Percentiles rank a stretch among this genome's conserved stretches.
These are phyloP conservation scores for Rhinoderma darwinii DNA, from an alignment of 2,113 vertebrate genomes.

Conservation along the genomic window DNA sequence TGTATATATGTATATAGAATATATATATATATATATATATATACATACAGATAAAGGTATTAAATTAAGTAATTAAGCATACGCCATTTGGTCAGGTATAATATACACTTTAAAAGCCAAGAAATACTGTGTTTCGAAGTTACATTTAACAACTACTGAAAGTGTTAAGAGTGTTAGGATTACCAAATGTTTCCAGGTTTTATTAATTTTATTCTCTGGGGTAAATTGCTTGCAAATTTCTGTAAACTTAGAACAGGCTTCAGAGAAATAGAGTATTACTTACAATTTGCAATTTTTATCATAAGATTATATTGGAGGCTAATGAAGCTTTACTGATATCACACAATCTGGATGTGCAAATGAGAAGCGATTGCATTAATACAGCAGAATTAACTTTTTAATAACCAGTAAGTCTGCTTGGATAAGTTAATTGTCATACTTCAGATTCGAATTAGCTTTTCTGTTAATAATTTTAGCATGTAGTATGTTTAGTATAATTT, in stretches of 20 bases:
- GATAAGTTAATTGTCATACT: not conserved
- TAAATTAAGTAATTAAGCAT: not conserved
- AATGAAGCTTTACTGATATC: conserved; percentile 34
- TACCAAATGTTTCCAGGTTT: not conserved
- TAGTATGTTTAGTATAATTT: too few relatives aligned
- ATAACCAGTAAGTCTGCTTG: not conserved
- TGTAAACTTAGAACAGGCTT: conserved; percentile 7
- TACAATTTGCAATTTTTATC: conserved; percentile 2
- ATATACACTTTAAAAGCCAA: not conserved
- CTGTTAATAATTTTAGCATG: not conserved
- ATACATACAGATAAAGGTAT: not conserved
- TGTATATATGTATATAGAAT: too few relatives aligned
- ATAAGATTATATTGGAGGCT: conserved; percentile 20
- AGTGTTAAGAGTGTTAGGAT: not conserved
- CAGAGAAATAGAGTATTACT: not conserved
- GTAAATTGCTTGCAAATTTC: not conserved
- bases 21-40: too few relatives aligned
- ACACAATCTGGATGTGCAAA: conserved; percentile 16
- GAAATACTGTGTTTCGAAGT: not conserved
- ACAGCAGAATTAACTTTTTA: conserved; percentile 26
- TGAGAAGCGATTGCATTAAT: not conserved
- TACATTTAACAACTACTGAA: not conserved
- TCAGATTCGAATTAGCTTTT: not conserved
- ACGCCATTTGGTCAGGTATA: not conserved
- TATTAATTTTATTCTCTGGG: not conserved